phyloP scores from a whole-genome alignment of 2,113 vertebrate species.

The Azemiops feae region DNA sequence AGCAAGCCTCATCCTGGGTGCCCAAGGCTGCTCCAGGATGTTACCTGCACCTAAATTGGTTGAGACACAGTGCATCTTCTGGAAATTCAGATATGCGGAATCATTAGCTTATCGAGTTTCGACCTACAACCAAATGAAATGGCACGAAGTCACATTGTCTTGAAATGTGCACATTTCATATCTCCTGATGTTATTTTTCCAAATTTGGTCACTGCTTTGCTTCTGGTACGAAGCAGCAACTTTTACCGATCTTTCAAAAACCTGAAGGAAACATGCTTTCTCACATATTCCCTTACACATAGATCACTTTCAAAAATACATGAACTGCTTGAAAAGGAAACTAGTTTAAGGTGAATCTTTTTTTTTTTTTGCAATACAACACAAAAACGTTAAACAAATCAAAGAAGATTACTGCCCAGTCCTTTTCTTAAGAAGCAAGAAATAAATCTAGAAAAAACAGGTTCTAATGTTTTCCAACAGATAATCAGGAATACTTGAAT shows the following conservation, averaged over 20 bases:
- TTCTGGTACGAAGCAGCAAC: not conserved
- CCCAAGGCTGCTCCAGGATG: not conserved
- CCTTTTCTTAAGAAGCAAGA: not conserved
- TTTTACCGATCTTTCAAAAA: not conserved
- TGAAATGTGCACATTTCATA: not conserved
- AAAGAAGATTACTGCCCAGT: not conserved
- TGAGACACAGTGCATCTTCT: no score
- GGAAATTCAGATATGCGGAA: not conserved
- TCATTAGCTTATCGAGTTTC: not conserved
- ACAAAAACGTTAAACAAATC: not conserved
- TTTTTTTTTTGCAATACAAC: not conserved
- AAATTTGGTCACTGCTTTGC: not conserved
- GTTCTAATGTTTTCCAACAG: no score
- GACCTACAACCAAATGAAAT: not conserved
- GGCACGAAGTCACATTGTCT: not conserved
- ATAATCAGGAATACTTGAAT: no score
- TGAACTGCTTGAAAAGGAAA: not conserved
- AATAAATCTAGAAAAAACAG: not conserved
- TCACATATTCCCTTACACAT: not conserved
- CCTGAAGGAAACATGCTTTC: not conserved
- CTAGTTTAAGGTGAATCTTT: not conserved
- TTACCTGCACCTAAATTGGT: not conserved
- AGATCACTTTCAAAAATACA: not conserved
- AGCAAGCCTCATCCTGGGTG: not conserved
- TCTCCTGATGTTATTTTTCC: not conserved